Evolutionary conservation across 1,140 invertebrate species (phyloP).

Genomic region (Diuraphis noxia): DNA sequence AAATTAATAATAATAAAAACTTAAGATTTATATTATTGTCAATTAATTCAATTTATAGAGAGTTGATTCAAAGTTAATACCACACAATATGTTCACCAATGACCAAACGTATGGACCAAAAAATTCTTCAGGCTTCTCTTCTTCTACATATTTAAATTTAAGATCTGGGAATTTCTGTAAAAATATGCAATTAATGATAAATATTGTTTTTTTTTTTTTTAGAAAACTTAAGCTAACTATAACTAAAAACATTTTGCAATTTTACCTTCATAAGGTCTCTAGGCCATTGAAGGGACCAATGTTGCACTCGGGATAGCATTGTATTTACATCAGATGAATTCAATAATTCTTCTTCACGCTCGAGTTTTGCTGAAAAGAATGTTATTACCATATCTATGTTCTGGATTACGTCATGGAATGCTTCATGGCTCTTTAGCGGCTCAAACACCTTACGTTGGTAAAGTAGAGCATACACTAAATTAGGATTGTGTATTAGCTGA

Average conservation of each 20-base stretch:
- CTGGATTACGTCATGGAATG: slow-evolving; percentile 93
- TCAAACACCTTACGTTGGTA: slow-evolving; percentile 93
- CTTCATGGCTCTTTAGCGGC: slow-evolving; percentile 80
- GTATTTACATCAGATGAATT: slow-evolving; percentile 78
- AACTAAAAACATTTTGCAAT: slow-evolving; percentile 18
- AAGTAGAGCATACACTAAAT: slow-evolving; percentile 93
- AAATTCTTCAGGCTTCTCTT: slow-evolving; percentile 97
- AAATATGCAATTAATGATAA: slow-evolving; percentile 59
- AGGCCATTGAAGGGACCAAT: slow-evolving; percentile 85
- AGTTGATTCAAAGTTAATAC: slow-evolving; percentile 53
- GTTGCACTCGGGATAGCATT: slow-evolving; percentile 83
- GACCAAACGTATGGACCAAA: slow-evolving; percentile 99
- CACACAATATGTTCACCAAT: slow-evolving; percentile 65
- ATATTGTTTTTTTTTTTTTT: slow-evolving; percentile 5
- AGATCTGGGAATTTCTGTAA: slow-evolving; percentile 96
- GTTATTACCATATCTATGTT: slow-evolving; percentile 93
- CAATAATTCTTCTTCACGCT: slow-evolving; percentile 64
- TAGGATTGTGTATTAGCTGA: slow-evolving; percentile 87
- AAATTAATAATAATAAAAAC: slow-evolving; percentile 7
- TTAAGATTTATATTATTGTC: slow-evolving; percentile 33
- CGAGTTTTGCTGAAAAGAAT: slow-evolving; percentile 81
- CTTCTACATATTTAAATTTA: slow-evolving; percentile 99
- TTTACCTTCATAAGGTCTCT: slow-evolving; percentile 85
- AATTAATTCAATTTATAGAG: slow-evolving; percentile 54
- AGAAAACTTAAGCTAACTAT: background rate